A percentile compares a stretch with the other conserved stretches of the same genome.
These are phyloP conservation scores for Castor canadensis DNA, from an alignment of 2,113 vertebrate species.

Conservation along the genomic window DNA sequence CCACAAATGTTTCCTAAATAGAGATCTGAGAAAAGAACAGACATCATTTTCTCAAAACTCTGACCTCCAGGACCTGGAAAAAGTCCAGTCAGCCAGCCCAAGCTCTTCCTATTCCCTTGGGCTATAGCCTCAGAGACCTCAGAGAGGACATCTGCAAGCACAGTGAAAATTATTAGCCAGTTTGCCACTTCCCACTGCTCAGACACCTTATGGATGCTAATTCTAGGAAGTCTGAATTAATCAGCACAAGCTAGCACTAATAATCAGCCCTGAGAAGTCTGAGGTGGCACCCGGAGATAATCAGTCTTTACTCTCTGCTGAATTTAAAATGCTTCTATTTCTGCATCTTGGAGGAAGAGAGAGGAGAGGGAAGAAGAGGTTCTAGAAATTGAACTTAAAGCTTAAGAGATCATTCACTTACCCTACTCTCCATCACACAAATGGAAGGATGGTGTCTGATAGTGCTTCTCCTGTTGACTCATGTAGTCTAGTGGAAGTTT, in stretches of 20 bases:
- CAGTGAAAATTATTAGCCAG: neutral
- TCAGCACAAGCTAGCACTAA: neutral
- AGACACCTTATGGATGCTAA: constrained; percentile 18
- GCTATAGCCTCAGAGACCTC: neutral
- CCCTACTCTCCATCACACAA: neutral
- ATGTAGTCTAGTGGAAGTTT: neutral
- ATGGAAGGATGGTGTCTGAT: neutral
- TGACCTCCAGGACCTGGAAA: neutral
- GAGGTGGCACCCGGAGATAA: constrained; percentile 13
- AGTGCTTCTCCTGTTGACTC: neutral
- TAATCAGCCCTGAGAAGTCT: constrained; percentile 33
- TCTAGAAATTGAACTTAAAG: constrained; percentile 3
- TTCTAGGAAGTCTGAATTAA: constrained; percentile 56
- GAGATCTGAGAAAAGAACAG: neutral
- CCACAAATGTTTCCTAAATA: neutral
- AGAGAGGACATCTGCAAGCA: neutral
- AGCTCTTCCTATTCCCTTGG: neutral
- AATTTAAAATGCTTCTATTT: constrained; percentile 31
- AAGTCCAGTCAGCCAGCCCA: neutral
- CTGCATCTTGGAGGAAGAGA: neutral
- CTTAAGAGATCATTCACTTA: neutral
- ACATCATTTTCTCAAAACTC: constrained; percentile 6
- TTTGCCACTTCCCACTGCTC: constrained; percentile 16
- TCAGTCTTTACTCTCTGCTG: neutral
- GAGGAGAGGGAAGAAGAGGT: neutral